Base-by-base conservation (phyloP, 2,797 vertebrate species). In the Serranus cabrilla region DNA sequence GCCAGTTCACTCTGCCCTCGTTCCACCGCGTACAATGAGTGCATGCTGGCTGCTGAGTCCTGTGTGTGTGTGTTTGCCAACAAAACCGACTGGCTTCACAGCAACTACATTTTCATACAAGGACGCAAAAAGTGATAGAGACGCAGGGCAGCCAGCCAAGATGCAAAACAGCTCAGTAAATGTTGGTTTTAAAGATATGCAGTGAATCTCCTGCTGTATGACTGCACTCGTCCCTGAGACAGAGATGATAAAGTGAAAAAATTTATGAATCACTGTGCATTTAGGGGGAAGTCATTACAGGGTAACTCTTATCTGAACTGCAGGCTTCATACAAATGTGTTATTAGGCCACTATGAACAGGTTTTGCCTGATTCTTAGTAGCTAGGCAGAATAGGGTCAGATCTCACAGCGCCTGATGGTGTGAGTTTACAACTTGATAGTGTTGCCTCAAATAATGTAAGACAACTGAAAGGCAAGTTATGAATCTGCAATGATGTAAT, bases 1-100 rank as follows among this genome's bases (percentile, higher is more conserved):
- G 84, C 91, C 84, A 85, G 74, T 27, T 85, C 80, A 47, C 45
- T 17, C 74, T 78, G 83, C 25, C 83, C 84, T 79, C n/a, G 77
- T 90, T 87, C 80, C 40, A 55, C 50, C 11, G 50, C 2, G 11
- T n/a, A 74, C 85, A 89, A 83, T 78, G 66, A 60, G 66, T 45
- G 64, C 72, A 70, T 11, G 63, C 42, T 57, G 37, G 25, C 75
- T 25, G 64, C 52, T 47, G 21, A 61, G 21, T 14, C 42, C 23
- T 42, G 54, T 46, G 31, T 64, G 72, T 49, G 72, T 61, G 84
- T 64, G 72, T 49, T 70, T 61, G 84, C 79, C 87, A 86, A 68
- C 73, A 49, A 2, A 37, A 40, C 55, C 52, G 55, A 23, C 61
- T 54, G 14, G 42, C 52, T 51, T 64, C 57, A 39, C 27, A 16